Base-by-base conservation (phyloP, 2,113 vertebrate genomes). In the Pseudolaguvia tuberculata region DNA sequence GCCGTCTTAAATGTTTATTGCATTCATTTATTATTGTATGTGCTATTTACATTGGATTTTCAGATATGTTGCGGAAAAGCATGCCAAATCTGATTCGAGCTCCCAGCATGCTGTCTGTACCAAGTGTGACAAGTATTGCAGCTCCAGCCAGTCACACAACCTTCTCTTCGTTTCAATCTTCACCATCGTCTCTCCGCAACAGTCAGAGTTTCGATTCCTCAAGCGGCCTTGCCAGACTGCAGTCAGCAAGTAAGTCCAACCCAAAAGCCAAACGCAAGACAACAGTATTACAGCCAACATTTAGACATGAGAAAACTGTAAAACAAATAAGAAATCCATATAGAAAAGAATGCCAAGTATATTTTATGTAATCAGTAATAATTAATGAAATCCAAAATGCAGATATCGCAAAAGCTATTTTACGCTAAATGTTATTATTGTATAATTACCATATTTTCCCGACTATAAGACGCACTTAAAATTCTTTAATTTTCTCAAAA, bases 121-220 rank as follows among this genome's bases (percentile, higher is more conserved):
- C 95, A 67, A 93, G 93, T 77, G 91, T 93, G 86, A 90, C 94
- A 56, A 93, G 91, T 83, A 88, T 93, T 61, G 78, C 91, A 1
- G 79, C 90, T 17, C 74, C 90, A 6, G 85, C 84, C 81, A 90
- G 85, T 78, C 89, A 75, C 13, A 57, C 89, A 27, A 83, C 85
- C 20, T 90, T 94, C 55, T 90, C 93, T 1, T 88, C 93, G 78
- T 91, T 94, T 78, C 87, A 88, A 72, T 79, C 76, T n/a, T 85
- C 87, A 81, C 86, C 92, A 77, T 87, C 93, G 75, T 91, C 94
- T 75, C 91, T 99, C 66, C 91, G 95, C 77, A 96, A 88, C 80
- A 99, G 96, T 83, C 94, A 95, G 87, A 99, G 96, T 84, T 99
- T 98, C 85, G 96, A 99, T 87, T 99, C 96, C 3, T 93, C 92